Conservation (phyloP, 2,888 invertebrate genomes). For the Scaptomyza cyrtandrae region DNA sequence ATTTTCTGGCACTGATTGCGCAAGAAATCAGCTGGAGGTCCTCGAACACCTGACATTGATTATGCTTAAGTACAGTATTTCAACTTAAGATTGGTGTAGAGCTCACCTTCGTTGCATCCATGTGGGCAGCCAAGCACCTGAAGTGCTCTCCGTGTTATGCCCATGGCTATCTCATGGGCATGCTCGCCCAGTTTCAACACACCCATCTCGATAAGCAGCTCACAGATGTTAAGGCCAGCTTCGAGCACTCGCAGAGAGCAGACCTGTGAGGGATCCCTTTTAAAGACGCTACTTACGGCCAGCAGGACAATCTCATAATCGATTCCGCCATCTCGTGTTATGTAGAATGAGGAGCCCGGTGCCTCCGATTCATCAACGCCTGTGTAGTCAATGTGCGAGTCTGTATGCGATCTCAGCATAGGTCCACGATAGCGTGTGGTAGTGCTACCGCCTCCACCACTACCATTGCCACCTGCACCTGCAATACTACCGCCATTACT, state of each 20-base stretch:
- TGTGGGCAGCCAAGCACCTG: constrained; percentile 97
- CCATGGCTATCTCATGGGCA: constrained; percentile 84
- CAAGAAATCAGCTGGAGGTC: constrained; percentile 95
- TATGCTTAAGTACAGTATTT: neutral
- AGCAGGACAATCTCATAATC: constrained; percentile 93
- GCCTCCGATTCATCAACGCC: constrained; percentile 95
- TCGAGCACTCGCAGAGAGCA: constrained; percentile 96
- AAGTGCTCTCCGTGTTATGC: constrained; percentile 85
- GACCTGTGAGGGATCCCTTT: constrained; percentile 91
- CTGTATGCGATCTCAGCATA: constrained; percentile 94
- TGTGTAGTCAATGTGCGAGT: constrained; percentile 95
- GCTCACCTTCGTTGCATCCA: constrained; percentile 92
- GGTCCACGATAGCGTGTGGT: constrained; percentile 85
- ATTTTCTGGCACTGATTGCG: constrained; percentile 94
- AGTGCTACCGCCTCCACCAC: constrained; percentile 69
- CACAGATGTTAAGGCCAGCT: constrained; percentile 95
- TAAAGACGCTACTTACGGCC: constrained; percentile 94
- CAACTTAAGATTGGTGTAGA: no score
- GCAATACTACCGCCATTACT: constrained; percentile 81
- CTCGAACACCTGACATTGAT: constrained; percentile 86
- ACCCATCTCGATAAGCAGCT: constrained; percentile 95
- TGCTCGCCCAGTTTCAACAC: constrained; percentile 87
- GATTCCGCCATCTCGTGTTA: constrained; percentile 97
- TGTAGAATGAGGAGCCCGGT: constrained; percentile 94
- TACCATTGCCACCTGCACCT: constrained; percentile 72